A percentile compares a stretch with the other conserved stretches of the same genome.
These are phyloP conservation scores for Fulmarus glacialis DNA, from an alignment of 2,113 vertebrate genomes.

Conservation along the genomic window DNA sequence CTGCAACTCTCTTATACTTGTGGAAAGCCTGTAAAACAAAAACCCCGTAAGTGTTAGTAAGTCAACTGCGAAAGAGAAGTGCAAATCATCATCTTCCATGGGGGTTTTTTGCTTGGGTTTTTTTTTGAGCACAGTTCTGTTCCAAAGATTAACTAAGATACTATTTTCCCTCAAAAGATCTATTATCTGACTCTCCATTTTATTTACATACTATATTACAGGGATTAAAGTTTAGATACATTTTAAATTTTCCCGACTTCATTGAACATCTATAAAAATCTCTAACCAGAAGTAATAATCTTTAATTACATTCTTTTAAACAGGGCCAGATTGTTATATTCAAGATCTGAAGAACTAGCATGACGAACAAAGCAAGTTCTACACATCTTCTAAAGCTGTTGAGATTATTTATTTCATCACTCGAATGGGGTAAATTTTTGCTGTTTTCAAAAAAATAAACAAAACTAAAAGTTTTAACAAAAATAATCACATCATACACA, in stretches of 20 bases:
- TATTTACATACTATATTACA: background rate
- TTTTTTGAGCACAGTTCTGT: background rate
- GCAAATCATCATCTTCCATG: background rate
- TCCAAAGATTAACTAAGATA: background rate
- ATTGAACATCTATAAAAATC: background rate
- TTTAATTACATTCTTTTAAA: background rate
- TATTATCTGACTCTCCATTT: background rate
- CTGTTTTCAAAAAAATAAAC: background rate
- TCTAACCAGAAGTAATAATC: background rate
- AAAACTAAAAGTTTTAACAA: background rate
- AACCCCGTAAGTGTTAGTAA: background rate
- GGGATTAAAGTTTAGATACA: background rate
- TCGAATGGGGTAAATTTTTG: background rate
- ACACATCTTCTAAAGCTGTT: background rate
- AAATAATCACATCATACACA: background rate
- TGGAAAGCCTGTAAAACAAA: constrained; percentile 85
- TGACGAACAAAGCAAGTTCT: background rate
- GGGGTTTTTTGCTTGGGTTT: background rate
- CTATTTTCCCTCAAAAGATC: background rate
- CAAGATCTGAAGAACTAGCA: background rate
- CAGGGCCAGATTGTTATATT: background rate
- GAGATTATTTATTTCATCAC: background rate
- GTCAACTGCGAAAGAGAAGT: background rate
- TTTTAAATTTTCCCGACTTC: background rate
- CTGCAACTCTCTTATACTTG: constrained; percentile 91